Percentiles rank a stretch among this genome's conserved stretches.
phyloP scores from a whole-genome alignment of 2,888 invertebrate species.

The Serripes groenlandicus region DNA sequence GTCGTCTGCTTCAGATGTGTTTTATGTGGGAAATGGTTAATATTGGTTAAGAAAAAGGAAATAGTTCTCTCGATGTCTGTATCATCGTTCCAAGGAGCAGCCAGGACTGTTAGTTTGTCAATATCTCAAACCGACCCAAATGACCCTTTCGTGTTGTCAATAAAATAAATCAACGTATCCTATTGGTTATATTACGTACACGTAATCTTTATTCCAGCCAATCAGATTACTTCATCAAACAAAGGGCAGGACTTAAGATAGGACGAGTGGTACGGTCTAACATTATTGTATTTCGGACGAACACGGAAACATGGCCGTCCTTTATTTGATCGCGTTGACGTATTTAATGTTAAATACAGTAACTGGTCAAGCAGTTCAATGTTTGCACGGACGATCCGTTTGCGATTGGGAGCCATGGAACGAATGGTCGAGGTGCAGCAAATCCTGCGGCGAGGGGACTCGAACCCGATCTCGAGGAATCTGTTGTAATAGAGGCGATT shows the following conservation, averaged over 20 bases:
- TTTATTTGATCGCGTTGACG: constrained; percentile 1
- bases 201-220: background rate
- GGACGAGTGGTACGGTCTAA: too few species aligned
- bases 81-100: too few species aligned
- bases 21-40: too few species aligned
- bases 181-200: too few species aligned
- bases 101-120: too few species aligned
- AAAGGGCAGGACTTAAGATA: constrained; percentile 1
- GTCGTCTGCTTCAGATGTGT: too few species aligned
- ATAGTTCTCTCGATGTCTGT: too few species aligned
- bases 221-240: background rate
- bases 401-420: constrained; percentile 61
- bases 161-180: too few species aligned
- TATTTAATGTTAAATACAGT: constrained; percentile 8
- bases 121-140: too few species aligned
- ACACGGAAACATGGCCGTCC: constrained; percentile 7
- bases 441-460: constrained; percentile 54
- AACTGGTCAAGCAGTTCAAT: constrained; percentile 8
- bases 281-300: background rate
- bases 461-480: constrained; percentile 49
- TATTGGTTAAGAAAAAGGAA: too few species aligned
- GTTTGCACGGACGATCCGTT: constrained; percentile 27
- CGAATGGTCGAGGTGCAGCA: constrained; percentile 58
- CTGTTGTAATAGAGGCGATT: constrained; percentile 48
- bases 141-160: too few species aligned